phyloP scores from a whole-genome alignment of 2,113 vertebrate species.

The Nicator chloris region DNA sequence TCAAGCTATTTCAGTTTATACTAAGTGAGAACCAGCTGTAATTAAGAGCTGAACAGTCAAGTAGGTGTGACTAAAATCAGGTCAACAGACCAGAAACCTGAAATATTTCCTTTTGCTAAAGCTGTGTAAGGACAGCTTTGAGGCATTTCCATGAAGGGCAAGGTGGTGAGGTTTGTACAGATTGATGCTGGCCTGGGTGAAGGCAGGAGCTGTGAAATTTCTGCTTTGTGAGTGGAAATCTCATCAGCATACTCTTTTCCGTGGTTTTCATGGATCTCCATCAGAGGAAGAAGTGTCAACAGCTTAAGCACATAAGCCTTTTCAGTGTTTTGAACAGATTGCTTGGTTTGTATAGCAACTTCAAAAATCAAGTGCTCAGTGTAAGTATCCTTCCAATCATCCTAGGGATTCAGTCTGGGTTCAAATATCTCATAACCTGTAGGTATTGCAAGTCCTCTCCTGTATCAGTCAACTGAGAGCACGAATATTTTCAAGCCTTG shows the following conservation, averaged over 20 bases:
- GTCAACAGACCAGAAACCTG: not conserved
- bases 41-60: not conserved
- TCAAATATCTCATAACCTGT: not conserved
- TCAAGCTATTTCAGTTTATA: not conserved
- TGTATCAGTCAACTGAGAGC: not conserved
- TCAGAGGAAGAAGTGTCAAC: conserved; percentile 21
- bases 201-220: not conserved
- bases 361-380: not conserved
- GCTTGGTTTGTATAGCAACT: not conserved
- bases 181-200: not conserved
- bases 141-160: not conserved
- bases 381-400: conserved; percentile 4
- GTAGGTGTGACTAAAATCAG: not conserved
- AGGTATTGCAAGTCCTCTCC: not conserved
- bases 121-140: not conserved
- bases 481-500: not conserved
- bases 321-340: conserved; percentile 24
- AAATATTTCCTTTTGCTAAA: not conserved
- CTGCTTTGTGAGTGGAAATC: not conserved
- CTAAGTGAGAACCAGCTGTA: not conserved
- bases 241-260: not conserved
- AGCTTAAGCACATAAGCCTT: conserved; percentile 16
- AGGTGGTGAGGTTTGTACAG: not conserved
- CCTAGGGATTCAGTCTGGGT: not conserved
- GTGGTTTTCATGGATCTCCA: not conserved